Conservation (phyloP, 2,888 invertebrate species). For the Pteria penguin region DNA sequence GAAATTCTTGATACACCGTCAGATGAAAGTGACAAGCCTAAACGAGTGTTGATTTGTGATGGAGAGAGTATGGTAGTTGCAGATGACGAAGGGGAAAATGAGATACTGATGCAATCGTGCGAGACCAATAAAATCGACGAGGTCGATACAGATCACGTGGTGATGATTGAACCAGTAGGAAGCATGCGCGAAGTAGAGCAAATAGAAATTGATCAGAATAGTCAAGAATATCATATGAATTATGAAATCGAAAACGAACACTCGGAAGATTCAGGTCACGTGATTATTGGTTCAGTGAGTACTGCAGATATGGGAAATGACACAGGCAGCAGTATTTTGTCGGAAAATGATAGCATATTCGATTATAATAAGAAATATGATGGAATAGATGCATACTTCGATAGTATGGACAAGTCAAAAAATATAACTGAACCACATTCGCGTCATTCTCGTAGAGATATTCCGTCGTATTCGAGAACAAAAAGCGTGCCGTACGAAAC, state of each 20-base stretch:
- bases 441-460: neutral
- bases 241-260: neutral
- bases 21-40: neutral
- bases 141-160: neutral
- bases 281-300: neutral
- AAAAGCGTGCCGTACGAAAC: neutral
- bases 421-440: neutral
- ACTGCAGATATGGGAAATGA: neutral
- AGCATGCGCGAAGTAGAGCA: no score
- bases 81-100: neutral
- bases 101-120: neutral
- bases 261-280: neutral
- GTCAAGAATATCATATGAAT: neutral
- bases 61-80: neutral
- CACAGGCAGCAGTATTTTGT: neutral
- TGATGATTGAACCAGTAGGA: neutral
- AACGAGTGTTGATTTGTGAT: neutral
- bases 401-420: neutral
- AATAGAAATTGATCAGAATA: no score
- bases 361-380: neutral
- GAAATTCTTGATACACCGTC: no score
- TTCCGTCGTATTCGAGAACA: neutral
- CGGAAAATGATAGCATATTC: constrained; percentile 13
- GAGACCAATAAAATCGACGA: neutral
- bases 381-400: neutral